Conservation (phyloP, 2,888 invertebrate species). For the Epistrophe eligans region DNA sequence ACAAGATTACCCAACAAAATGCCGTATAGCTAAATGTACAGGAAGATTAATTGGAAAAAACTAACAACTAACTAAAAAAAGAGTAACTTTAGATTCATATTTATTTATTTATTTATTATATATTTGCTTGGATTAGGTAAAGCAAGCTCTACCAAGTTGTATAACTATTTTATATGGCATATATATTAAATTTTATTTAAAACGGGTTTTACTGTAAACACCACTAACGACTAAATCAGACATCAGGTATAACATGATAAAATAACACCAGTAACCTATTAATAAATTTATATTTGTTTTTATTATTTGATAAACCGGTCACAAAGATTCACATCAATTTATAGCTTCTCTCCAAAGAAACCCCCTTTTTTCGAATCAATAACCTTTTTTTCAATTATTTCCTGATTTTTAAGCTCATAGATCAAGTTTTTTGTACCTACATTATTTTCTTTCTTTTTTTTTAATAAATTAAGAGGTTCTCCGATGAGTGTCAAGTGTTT, state of each 20-base stretch:
- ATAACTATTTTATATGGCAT: neutral
- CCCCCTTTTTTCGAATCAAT: constrained; percentile 6
- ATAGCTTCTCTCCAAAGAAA: neutral
- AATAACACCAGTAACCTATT: constrained; percentile 3
- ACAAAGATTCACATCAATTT: neutral
- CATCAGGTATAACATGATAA: neutral
- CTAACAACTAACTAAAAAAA: no score
- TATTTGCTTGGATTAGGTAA: neutral
- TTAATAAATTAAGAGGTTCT: neutral
- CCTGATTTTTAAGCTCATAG: constrained; percentile 1
- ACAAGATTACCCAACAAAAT: no score
- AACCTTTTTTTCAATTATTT: constrained; percentile 8
- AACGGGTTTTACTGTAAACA: neutral
- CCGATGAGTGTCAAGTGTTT: constrained; percentile 2
- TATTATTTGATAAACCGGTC: neutral
- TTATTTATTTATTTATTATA: no score
- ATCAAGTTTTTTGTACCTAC: constrained; percentile 2
- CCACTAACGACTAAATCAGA: neutral
- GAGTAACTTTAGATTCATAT: no score
- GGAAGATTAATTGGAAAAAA: no score
- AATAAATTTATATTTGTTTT: constrained; percentile 4
- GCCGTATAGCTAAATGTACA: no score
- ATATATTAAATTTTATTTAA: neutral
- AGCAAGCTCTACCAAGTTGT: neutral
- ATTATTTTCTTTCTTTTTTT: neutral